Base-by-base conservation (phyloP, 2,888 invertebrate species). In the Gasteruption jaculator region DNA sequence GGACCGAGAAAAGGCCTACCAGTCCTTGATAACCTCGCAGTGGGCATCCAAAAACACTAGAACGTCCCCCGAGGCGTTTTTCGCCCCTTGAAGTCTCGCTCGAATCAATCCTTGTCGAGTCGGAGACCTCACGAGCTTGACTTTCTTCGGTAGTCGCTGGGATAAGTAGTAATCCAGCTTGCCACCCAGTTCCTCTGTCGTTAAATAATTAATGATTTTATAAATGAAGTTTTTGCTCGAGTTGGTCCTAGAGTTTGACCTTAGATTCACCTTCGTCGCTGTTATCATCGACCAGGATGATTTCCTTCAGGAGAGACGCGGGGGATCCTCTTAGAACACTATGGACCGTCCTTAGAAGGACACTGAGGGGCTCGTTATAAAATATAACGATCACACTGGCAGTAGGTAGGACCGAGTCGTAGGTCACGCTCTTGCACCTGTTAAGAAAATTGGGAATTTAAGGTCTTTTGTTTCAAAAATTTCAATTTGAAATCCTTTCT, bases 281-380 rank as follows among this genome's bases (percentile, higher is more conserved):
- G 68, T 83, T 84, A 72, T 97, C 96, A 66, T 97, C 95, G n/a
- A 96, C 86, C 7, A 97, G 74, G 60, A 97, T 86, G 43, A 97
- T 86, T 74, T 97, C 95, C 65, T 91, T 85, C 10, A 97, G 74
- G 58, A 86, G 78, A 47, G 72, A 75, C 51, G 73, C 76, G 22
- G 80, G 86, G 57, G 82, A 83, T 71, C 83, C 74, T 64, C 88
- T 85, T 37, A 93, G 73, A n/a, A 92, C 90, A 64, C 89, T 90
- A 79, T 90, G 86, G n/a, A 91, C 79, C 0, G 92, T 93, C 43
- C 92, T 72, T 25, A 91, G 61, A 27, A 92, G 75, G 25, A 90
- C 83, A 32, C 90, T 88, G 75, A 87, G 91, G 0, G 91, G 89
- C 71, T 94, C 93, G 68, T 94, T 91, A 67, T 84, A 89, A 74